Evolutionary conservation across 2,888 invertebrate genomes (phyloP), one percentile per base, ranked within the genome.

Genomic region (Trachelus stipa): DNA sequence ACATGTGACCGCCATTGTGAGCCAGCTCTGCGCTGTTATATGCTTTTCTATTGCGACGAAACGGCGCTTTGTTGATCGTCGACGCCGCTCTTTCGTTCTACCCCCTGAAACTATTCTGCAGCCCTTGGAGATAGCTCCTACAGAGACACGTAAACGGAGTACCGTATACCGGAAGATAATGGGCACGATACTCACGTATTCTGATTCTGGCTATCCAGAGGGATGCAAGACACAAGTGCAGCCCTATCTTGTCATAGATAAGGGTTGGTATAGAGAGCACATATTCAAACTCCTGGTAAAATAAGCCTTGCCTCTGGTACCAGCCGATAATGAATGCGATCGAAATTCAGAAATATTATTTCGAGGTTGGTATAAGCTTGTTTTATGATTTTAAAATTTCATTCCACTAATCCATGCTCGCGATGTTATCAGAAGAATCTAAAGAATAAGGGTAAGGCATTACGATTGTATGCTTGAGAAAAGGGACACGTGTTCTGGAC

Each of bases 1-100:
- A 88, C 88, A 88, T 88, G 88, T 87, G 88, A 88, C 88, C 87
- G 87, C 86, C 85, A 88, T 88, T 88, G 88, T 88, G 85, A 85
- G 81, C 79, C 83, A 83, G 80, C 81, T 80, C 79, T 77, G 79
- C 77, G 79, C 81, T 76, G 85, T 85, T 88, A 87, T 85, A 84
- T 81, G 86, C 86, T 88, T 87, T 87, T 88, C 87, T 88, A 86
- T 87, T 86, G 84, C 86, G 81, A 85, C 83, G 84, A 82, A 86
- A 84, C 83, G 81, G 77, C 79, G 86, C 88, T 88, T 88, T 88
- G 87, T 86, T 81, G 84, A 81, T 82, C 82, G 82, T 56, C 68
- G 69, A 56, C 78, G 78, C 79, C 76, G 68, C 74, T 74, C 69
- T 40, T 78, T 79, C 78, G 76, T 75, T 79, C 69, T 56, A 34